phyloP scores from a whole-genome alignment of 2,888 invertebrate species.

The Philonicus albiceps region DNA sequence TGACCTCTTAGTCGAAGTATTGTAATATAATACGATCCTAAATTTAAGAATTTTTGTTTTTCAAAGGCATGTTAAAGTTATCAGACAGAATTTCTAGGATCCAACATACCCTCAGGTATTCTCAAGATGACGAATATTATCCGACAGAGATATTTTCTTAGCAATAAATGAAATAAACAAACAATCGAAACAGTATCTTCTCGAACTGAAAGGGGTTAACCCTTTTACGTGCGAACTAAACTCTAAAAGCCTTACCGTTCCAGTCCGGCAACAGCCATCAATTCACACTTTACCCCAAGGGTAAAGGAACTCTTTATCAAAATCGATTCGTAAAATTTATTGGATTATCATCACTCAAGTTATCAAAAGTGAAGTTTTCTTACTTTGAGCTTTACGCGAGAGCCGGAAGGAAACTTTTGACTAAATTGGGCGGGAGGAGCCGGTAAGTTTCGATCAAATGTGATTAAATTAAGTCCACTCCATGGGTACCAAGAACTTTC shows the following conservation, averaged over 20 bases:
- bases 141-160: neutral
- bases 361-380: constrained; percentile 28
- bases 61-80: neutral
- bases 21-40: neutral
- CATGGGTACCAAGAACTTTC: neutral
- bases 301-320: constrained; percentile 16
- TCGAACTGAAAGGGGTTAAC: neutral
- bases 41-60: neutral
- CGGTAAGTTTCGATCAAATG: constrained; percentile 16
- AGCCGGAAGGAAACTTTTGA: neutral
- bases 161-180: neutral
- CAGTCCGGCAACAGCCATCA: neutral
- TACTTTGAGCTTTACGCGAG: neutral
- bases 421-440: neutral
- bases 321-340: constrained; percentile 30
- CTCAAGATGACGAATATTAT: neutral
- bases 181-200: neutral
- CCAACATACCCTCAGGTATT: neutral
- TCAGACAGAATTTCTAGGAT: neutral
- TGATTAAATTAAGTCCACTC: neutral
- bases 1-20: neutral
- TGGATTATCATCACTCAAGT: constrained; percentile 33
- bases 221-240: neutral
- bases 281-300: neutral
- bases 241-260: neutral